phyloP scores from a whole-genome alignment of 1,140 invertebrate species.

The Drosophila simulans region DNA sequence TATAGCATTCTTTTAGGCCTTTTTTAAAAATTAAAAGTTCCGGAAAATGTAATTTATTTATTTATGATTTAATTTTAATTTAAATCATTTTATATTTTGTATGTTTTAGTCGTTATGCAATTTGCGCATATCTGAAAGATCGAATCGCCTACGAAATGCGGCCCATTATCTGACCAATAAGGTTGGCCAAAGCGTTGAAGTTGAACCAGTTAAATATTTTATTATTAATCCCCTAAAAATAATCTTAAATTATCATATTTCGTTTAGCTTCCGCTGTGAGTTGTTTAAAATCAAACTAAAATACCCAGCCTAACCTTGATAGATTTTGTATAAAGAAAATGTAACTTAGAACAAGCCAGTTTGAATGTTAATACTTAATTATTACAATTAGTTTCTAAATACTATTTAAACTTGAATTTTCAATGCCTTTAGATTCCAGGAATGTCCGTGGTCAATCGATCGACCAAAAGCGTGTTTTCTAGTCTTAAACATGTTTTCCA shows the following conservation, averaged over 20 bases:
- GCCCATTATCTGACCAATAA: slow-evolving; percentile 77
- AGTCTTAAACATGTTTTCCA: slow-evolving; percentile 87
- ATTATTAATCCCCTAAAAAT: slow-evolving; percentile 41
- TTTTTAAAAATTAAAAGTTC: background rate
- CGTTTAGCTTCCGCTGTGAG: slow-evolving; percentile 26
- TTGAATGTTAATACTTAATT: background rate
- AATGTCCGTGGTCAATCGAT: slow-evolving; percentile 86
- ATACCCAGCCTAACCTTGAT: slow-evolving; percentile 31
- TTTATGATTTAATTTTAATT: slow-evolving; percentile 6
- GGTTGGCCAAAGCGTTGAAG: slow-evolving; percentile 71
- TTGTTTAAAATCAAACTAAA: slow-evolving; percentile 19
- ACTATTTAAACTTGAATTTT: background rate
- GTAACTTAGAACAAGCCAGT: slow-evolving; percentile 2
- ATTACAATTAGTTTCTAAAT: background rate
- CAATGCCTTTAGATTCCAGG: slow-evolving; percentile 86
- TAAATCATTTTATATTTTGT: slow-evolving; percentile 49
- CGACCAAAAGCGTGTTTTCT: slow-evolving; percentile 87
- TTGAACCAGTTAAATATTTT: slow-evolving; percentile 54
- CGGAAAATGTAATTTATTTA: background rate
- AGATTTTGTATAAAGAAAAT: background rate
- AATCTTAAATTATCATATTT: slow-evolving; percentile 10
- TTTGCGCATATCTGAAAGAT: slow-evolving; percentile 64
- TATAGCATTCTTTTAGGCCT: slow-evolving; percentile 30
- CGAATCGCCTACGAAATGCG: slow-evolving; percentile 75
- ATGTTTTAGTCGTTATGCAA: slow-evolving; percentile 70